Evolutionary conservation across 2,113 vertebrate species (phyloP), one percentile per base, ranked within the genome.

Genomic region (Nematolebias whitei): DNA sequence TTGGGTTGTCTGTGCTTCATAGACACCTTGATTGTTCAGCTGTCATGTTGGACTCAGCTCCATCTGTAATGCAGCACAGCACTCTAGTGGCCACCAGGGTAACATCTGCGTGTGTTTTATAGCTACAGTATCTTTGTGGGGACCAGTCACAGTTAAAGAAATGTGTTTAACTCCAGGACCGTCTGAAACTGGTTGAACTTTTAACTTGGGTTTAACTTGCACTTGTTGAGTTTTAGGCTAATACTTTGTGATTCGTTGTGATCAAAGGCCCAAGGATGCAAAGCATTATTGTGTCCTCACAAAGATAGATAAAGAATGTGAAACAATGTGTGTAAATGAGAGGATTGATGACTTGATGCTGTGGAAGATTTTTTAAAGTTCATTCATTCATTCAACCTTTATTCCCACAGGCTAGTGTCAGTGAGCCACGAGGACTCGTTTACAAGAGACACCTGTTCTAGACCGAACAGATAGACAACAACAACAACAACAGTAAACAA

Each of bases 1-100:
- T 35, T 53, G 68, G 39, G 40, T 65, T 55, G 41, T 57, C 5
- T 41, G 44, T 66, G 29, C 57, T 19, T 68, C 72, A 73, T n/a
- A 24, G 47, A 76, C 76, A 70, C 60, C 51, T 70, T 54, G 32
- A 62, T 50, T 20, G 76, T 81, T 63, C 56, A 80, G 73, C 84
- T 76, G 72, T 85, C 82, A 85, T 19, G 65, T 47, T 70, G 78
- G 3, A 79, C 71, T 78, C 63, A 78, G 65, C 73, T 68, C 63
- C 58, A 90, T 90, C 84, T 85, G 89, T 84, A 90, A 92, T 91
- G 81, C 90, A 87, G 90, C 90, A 93, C 88, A 92, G 93, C 92
- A 91, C 91, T 93, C 92, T 93, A 92, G 93, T 93, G 93, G 91
- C 82, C 89, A 90, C 82, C 60, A 55, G 75, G 78, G 87, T 89